Evolutionary conservation across 2,888 invertebrate species (phyloP), one percentile per base, ranked within the genome.

Genomic region (Clanis bilineata): DNA sequence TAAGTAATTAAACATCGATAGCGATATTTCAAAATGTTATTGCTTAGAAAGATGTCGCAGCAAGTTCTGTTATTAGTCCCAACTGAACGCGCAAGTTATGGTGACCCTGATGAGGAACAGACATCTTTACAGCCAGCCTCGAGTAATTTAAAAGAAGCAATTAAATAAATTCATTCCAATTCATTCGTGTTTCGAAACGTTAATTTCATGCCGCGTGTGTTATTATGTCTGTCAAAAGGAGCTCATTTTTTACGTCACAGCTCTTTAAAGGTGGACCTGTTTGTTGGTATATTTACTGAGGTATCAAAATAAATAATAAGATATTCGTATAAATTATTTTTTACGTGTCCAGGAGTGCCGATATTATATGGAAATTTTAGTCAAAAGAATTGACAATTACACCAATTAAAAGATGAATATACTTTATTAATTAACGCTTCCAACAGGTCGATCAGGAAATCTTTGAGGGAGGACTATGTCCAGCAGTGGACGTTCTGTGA

Each of bases 61-160:
- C 28, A 32, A 18, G 18, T 32, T 51, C 28, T 28, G 9, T 4
- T n/a, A 1, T 32, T 32, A 32, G 22, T 22, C n/a, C 3, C n/a
- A n/a, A n/a, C n/a, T n/a, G n/a, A n/a, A n/a, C n/a, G n/a, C n/a
- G 9, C n/a, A 6, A 47, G 12, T 58, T 45, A 47, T 58, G 58
- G 58, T 51, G 28, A 58, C 47, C 39, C 39, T 51, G 47, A 39
- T 18, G 12, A 51, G 18, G 18, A 39, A 64, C 56, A 71, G 63
- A 68, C 71, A 71, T 77, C 69, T 72, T 73, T 71, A 66, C 63
- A 15, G 55, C 15, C 51, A 43, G 59, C 60, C 55, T 64, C 63
- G 63, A 64, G 7, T 63, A 61, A 63, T 58, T 72, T 71, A 69
- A 72, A 75, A 76, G 65, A 67, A 69, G 64, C 67, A 69, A 73